A percentile compares a stretch with the other conserved stretches of the same genome.
Evolutionary conservation across 2,797 vertebrate species (phyloP).

Genomic region (Orientallactaga sibirica): DNA sequence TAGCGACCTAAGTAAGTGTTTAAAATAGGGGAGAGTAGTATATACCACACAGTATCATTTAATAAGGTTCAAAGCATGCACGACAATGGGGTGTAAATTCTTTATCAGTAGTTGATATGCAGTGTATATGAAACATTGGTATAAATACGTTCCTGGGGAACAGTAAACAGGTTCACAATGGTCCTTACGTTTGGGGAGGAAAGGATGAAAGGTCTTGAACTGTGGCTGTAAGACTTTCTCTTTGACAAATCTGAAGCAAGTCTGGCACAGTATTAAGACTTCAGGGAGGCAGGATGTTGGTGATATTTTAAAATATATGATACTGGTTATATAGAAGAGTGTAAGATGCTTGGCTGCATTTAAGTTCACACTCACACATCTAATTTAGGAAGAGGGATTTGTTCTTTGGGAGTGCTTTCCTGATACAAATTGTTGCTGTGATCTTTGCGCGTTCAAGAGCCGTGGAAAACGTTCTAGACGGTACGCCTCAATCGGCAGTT

Average conservation of each 20-base stretch:
- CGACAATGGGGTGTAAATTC: background rate
- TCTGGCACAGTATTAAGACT: slow-evolving; percentile 10
- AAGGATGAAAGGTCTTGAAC: background rate
- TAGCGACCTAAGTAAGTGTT: slow-evolving; percentile 13
- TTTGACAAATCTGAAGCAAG: slow-evolving; percentile 23
- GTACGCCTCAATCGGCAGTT: slow-evolving; percentile 56
- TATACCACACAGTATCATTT: background rate
- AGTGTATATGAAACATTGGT: background rate
- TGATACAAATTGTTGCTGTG: background rate
- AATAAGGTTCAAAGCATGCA: slow-evolving; percentile 32
- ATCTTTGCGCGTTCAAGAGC: background rate
- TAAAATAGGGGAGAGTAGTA: background rate
- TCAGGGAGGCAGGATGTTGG: background rate
- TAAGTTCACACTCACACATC: background rate
- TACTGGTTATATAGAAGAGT: background rate
- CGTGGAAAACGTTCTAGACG: slow-evolving; percentile 21
- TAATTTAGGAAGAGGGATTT: background rate
- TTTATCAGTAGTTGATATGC: background rate
- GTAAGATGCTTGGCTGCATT: background rate
- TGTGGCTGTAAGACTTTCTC: background rate
- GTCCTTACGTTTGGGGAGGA: background rate
- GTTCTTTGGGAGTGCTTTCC: slow-evolving; percentile 5
- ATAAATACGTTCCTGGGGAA: background rate
- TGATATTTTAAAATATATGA: slow-evolving; percentile 31
- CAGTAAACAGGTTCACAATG: background rate